Percentiles rank a stretch among this genome's conserved stretches.
These are phyloP conservation scores for Germaria angustata DNA, from an alignment of 2,888 invertebrate species.

Conservation along the genomic window DNA sequence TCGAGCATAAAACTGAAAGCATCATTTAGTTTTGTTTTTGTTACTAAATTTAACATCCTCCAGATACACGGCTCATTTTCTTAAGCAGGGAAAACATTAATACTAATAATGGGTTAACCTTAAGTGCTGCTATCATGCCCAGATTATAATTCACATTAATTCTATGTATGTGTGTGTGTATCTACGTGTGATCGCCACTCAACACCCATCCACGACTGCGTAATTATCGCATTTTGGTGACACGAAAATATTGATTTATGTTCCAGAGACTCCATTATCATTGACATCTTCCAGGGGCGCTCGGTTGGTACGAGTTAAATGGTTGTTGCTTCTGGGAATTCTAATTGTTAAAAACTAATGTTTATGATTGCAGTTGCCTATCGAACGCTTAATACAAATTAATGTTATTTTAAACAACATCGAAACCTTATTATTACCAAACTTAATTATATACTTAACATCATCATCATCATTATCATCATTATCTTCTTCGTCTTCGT, in stretches of 20 bases:
- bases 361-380: conserved; percentile 23
- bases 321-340: conserved; percentile 50
- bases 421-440: conserved; percentile 15
- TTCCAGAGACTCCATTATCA: not conserved
- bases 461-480: not conserved
- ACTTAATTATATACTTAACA: not conserved
- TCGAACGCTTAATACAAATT: not conserved
- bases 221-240: conserved; percentile 11
- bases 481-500: not conserved
- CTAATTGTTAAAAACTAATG: not conserved
- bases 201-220: not conserved
- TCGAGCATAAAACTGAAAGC: conserved; percentile 53
- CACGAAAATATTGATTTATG: conserved; percentile 62
- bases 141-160: conserved; percentile 6
- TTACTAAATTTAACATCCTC: conserved; percentile 53
- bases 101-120: conserved; percentile 65
- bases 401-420: conserved; percentile 36
- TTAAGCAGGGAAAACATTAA: conserved; percentile 32
- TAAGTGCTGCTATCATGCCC: conserved; percentile 23
- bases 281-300: not conserved
- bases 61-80: not conserved
- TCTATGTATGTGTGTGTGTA: not conserved
- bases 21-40: conserved; percentile 50
- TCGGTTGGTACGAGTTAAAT: not conserved
- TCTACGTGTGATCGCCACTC: conserved; percentile 38